Base-by-base conservation (phyloP, 2,797 vertebrate species). In the Rhabdophis nuchalis region DNA sequence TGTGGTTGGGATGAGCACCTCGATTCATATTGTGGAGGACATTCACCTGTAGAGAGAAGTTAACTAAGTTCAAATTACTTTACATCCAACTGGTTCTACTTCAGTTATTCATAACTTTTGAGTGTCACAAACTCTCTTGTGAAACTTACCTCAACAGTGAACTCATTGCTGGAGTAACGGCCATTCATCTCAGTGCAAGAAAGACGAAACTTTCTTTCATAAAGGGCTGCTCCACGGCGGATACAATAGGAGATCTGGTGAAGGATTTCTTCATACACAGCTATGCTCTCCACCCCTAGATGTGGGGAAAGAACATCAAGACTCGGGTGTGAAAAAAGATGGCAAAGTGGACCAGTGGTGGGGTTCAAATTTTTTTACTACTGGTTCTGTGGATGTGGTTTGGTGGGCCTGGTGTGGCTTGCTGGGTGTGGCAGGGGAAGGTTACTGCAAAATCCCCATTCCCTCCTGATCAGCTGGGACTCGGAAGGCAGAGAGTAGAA, bases 141-240 rank as follows among this genome's bases (percentile, higher is more conserved):
- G 68, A 72, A 5, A 57, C 57, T n/a, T 97, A 99, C 99, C 98
- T 99, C 99, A 56, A 99, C 98, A 14, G 98, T 98, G 95, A 99
- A 98, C 94, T 99, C 99, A 0, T 99, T 99, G 97, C 99, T 99
- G 93, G 99, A 99, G 97, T 99, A 99, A 93, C 99, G 98, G 61
- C 99, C 99, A 0, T 99, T 99, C 99, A 99, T 99, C 97, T 99
- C 99, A 0, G 98, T 99, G 97, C 99, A 99, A 94, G 98, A 99
- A 90, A 99, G 98, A 68, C 99, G 98, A 96, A 99, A 99, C 90
- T 99, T 98, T 94, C 99, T 98, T 94, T 99, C 98, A 1, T 99
- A 99, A 91, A 99, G 98, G 46, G 98, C 98, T 0, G 99, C 98
- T 6, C 98, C 98, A 0, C 96, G 98, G 88, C 97, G 98, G 93